phyloP scores from a whole-genome alignment of 1,140 invertebrate species.

The Drosophila pseudoananassae region DNA sequence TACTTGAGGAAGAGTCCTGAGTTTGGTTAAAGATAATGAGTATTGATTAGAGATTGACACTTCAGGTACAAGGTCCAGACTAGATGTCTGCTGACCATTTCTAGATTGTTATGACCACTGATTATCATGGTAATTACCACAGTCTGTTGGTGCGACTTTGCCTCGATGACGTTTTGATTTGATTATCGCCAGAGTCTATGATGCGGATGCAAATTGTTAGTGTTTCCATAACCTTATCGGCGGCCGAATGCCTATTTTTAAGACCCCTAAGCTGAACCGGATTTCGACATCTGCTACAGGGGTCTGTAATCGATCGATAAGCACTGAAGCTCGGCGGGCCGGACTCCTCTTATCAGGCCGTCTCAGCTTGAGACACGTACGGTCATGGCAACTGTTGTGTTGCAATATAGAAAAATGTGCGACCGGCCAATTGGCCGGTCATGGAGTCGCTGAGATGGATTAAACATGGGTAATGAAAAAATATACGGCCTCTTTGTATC shows the following conservation, averaged over 20 bases:
- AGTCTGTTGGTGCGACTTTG: slow-evolving; percentile 16
- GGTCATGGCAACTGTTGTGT: slow-evolving; percentile 24
- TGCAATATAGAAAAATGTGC: neutral
- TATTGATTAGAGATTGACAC: slow-evolving; percentile 5
- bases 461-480: neutral
- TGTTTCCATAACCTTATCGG: slow-evolving; percentile 20
- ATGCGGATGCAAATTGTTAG: slow-evolving; percentile 54
- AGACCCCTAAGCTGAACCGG: slow-evolving; percentile 55
- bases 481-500: neutral
- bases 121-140: neutral
- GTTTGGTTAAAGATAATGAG: slow-evolving; percentile 12
- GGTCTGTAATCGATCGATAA: slow-evolving; percentile 46
- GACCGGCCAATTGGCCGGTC: slow-evolving; percentile 21
- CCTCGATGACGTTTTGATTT: slow-evolving; percentile 16
- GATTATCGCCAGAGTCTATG: slow-evolving; percentile 18
- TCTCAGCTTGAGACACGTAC: slow-evolving; percentile 23
- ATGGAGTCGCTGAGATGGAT: neutral
- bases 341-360: slow-evolving; percentile 30
- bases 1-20: slow-evolving; percentile 1
- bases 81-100: slow-evolving; percentile 23
- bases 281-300: slow-evolving; percentile 29
- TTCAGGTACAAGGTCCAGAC: slow-evolving; percentile 21
- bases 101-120: neutral
- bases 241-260: slow-evolving; percentile 27
- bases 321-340: slow-evolving; percentile 32